Evolutionary conservation across 2,888 invertebrate genomes (phyloP).

Genomic region (Leptinotarsa peninsularis): DNA sequence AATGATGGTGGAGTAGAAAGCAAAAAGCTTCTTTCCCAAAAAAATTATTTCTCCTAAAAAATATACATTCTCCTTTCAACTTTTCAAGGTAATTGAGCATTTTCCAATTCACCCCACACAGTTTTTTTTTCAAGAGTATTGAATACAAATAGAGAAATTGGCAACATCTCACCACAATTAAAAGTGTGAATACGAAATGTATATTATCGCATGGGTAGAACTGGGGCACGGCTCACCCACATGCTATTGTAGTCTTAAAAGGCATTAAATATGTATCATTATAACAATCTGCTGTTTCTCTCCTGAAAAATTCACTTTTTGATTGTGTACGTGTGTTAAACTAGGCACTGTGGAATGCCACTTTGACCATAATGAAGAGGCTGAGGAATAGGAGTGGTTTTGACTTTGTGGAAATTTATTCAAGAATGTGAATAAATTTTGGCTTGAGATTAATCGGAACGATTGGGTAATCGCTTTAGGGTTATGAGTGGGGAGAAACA

Average conservation of each 20-base stretch:
- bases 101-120: too few species aligned
- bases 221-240: conserved; percentile 43
- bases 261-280: conserved; percentile 40
- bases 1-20: too few species aligned
- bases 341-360: conserved; percentile 29
- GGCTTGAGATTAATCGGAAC: conserved; percentile 2
- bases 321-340: conserved; percentile 16
- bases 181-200: conserved; percentile 8
- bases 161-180: background rate
- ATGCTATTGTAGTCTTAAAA: conserved; percentile 42
- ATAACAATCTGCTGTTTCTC: conserved; percentile 32
- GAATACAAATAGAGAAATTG: background rate
- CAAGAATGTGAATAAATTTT: conserved; percentile 15
- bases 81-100: too few species aligned
- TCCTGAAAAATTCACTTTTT: conserved; percentile 24
- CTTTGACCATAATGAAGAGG: conserved; percentile 23
- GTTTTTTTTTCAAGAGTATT: background rate
- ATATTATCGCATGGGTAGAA: conserved; percentile 28
- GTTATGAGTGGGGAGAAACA: background rate
- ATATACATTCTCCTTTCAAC: too few species aligned
- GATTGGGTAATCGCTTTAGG: background rate
- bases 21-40: too few species aligned
- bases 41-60: too few species aligned
- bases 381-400: conserved; percentile 24
- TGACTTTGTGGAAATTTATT: conserved; percentile 10